Conservation (phyloP, 2,113 vertebrate species). For the Mungos mungo region DNA sequence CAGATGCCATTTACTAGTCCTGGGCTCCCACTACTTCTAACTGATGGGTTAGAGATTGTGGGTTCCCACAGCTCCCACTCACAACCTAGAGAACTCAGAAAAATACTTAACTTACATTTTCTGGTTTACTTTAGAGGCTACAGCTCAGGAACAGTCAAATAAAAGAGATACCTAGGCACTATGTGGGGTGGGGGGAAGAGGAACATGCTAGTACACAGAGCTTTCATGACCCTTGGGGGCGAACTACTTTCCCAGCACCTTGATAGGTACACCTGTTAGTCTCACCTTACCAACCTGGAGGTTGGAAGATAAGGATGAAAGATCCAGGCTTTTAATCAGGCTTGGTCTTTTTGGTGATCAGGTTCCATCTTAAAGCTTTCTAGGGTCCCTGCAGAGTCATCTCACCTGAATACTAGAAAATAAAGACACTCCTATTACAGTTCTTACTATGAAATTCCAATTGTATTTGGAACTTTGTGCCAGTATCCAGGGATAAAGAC, state of each 20-base stretch:
- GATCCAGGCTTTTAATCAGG: background rate
- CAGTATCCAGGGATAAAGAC: background rate
- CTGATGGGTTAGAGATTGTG: background rate
- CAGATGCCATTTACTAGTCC: background rate
- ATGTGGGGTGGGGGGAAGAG: rapidly evolving
- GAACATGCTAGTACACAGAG: background rate
- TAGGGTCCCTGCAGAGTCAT: background rate
- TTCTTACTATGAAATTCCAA: background rate
- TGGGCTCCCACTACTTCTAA: background rate
- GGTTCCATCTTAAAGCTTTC: background rate
- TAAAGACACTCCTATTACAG: background rate
- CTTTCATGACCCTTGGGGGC: background rate
- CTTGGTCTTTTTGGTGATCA: background rate
- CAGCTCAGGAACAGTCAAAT: background rate
- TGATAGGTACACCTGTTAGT: background rate
- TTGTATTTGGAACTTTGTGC: background rate
- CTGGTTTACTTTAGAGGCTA: background rate
- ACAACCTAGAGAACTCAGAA: background rate
- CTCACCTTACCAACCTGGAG: background rate
- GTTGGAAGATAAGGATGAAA: background rate
- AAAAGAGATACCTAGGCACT: background rate
- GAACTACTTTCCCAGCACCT: background rate
- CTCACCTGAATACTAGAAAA: background rate
- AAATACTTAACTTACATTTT: background rate
- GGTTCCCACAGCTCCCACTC: background rate